Evolutionary conservation across 2,888 invertebrate genomes (phyloP).

Genomic region (Caenorhabditis sp.): DNA sequence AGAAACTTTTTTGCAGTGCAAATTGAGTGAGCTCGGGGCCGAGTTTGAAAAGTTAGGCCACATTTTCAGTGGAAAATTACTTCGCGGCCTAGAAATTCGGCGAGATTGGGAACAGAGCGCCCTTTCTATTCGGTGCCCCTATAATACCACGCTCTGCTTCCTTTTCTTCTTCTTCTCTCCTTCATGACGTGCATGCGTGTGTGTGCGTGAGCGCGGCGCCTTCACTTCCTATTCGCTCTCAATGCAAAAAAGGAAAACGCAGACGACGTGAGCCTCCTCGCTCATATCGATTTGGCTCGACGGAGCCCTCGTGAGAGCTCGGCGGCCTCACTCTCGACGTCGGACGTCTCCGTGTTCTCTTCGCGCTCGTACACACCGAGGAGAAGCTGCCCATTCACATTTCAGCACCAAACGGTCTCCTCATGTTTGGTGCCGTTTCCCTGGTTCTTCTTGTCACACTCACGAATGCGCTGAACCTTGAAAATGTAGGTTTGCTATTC

Average conservation of each 20-base stretch:
- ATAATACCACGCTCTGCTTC: conserved; percentile 6
- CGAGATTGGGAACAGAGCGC: no score
- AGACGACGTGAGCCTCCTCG: conserved; percentile 14
- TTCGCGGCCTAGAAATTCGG: no score
- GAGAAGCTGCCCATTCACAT: conserved; percentile 12
- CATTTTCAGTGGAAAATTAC: no score
- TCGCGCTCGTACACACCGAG: background rate
- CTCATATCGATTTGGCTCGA: background rate
- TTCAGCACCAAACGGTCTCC: conserved; percentile 28
- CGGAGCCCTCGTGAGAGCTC: background rate
- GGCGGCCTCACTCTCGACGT: background rate
- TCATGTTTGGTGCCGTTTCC: conserved; percentile 38
- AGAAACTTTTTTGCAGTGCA: no score
- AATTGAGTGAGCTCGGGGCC: no score
- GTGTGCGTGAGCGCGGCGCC: conserved; percentile 4
- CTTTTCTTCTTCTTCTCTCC: background rate
- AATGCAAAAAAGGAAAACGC: no score
- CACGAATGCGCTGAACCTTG: conserved; percentile 43
- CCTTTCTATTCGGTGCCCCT: no score
- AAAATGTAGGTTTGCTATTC: conserved; percentile 31
- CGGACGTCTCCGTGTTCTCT: background rate
- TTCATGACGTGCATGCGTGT: conserved; percentile 19
- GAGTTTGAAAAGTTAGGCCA: no score
- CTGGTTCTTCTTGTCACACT: conserved; percentile 23
- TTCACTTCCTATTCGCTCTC: background rate